Percentiles rank a stretch among this genome's conserved stretches.
Conservation (phyloP, 2,797 vertebrate genomes). For the Siniperca obscura region DNA sequence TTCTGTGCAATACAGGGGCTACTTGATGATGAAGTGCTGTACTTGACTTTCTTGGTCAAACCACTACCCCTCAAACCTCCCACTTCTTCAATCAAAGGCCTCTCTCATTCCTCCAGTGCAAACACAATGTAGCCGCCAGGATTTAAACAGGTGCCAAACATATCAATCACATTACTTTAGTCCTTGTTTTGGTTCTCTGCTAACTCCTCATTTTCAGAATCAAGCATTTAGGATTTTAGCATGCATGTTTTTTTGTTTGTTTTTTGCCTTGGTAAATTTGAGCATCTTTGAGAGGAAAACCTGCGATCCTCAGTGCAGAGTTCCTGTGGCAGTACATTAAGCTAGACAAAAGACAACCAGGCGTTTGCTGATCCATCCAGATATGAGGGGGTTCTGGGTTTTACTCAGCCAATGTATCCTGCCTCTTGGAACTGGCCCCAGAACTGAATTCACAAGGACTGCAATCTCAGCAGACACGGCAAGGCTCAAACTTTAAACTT, state of each 20-base stretch:
- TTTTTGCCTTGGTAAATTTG: neutral
- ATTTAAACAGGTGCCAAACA: conserved; percentile 41
- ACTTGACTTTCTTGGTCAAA: conserved; percentile 19
- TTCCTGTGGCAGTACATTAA: neutral
- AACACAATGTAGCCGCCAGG: neutral
- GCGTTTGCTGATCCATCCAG: neutral
- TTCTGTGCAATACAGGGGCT: neutral
- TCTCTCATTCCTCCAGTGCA: conserved; percentile 3
- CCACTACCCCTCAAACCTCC: conserved; percentile 3
- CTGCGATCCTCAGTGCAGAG: neutral
- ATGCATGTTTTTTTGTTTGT: neutral
- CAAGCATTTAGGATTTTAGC: neutral
- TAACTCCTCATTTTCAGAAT: neutral
- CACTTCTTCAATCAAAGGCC: conserved; percentile 13
- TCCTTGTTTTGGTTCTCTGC: neutral
- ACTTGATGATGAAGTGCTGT: conserved; percentile 17
- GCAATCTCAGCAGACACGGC: no score
- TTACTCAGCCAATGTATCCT: neutral
- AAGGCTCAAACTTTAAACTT: neutral
- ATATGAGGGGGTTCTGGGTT: conserved; percentile 14
- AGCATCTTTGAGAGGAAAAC: neutral
- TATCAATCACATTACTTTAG: conserved; percentile 1
- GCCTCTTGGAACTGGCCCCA: neutral
- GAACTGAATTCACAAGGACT: neutral
- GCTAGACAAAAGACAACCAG: neutral